These are phyloP conservation scores for Gymnosoma rotundatum DNA, from an alignment of 2,888 invertebrate species.

Conservation along the genomic window DNA sequence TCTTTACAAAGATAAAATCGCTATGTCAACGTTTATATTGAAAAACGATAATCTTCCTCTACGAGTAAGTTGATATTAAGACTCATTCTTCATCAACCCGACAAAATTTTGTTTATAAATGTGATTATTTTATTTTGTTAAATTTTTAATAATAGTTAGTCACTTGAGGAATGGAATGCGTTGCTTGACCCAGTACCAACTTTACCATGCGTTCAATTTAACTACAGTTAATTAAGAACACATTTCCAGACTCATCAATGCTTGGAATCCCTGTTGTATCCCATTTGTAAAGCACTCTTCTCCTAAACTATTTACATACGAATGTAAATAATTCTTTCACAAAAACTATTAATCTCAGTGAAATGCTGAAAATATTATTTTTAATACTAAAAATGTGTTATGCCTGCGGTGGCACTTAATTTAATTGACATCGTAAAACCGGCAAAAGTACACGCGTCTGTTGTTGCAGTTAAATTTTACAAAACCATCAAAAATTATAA, in stretches of 20 bases:
- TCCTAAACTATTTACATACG: slow-evolving; percentile 20
- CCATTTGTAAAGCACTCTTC: not conserved
- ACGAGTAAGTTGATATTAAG: too few relatives aligned
- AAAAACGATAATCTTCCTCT: too few relatives aligned
- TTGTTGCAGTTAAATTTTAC: slow-evolving; percentile 49
- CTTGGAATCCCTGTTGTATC: slow-evolving; percentile 1
- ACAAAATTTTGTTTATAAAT: too few relatives aligned
- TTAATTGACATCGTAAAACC: slow-evolving; percentile 81
- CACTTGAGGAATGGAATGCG: too few relatives aligned
- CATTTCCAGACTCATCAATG: not conserved
- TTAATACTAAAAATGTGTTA: slow-evolving; percentile 58
- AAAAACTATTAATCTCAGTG: slow-evolving; percentile 46
- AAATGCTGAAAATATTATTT: slow-evolving; percentile 46
- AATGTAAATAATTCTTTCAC: not conserved
- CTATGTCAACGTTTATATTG: too few relatives aligned
- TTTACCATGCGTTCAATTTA: too few relatives aligned
- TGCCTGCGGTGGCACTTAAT: slow-evolving; percentile 82
- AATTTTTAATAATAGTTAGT: too few relatives aligned
- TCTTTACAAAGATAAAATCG: too few relatives aligned
- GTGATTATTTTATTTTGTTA: too few relatives aligned
- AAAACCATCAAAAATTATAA: slow-evolving; percentile 33
- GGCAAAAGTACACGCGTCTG: slow-evolving; percentile 48
- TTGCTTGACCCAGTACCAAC: too few relatives aligned
- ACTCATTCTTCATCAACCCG: too few relatives aligned
- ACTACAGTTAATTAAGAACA: too few relatives aligned